These are phyloP conservation scores for Neotoxoptera formosana DNA, from an alignment of 1,140 invertebrate species.

Conservation along the genomic window DNA sequence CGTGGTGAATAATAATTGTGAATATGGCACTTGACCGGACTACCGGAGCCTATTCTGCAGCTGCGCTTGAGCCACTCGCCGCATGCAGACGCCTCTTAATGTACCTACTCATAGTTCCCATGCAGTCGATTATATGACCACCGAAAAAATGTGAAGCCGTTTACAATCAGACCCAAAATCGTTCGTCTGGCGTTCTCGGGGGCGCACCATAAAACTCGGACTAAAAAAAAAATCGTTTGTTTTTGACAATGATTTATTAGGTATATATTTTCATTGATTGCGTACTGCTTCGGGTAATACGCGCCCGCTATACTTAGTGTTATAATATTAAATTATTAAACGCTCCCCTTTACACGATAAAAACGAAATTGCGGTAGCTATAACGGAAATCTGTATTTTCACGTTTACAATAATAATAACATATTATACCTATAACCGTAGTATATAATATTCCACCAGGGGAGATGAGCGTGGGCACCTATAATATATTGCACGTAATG, in stretches of 20 bases:
- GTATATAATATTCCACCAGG: background rate
- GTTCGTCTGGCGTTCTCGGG: background rate
- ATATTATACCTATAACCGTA: background rate
- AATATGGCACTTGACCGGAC: background rate
- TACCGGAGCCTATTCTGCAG: background rate
- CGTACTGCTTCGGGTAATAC: background rate
- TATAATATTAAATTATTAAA: background rate
- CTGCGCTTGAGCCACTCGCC: background rate
- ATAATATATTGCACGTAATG: background rate
- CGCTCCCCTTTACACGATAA: background rate
- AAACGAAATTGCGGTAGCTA: background rate
- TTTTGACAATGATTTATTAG: background rate
- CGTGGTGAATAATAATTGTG: slow-evolving; percentile 2
- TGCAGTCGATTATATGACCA: background rate
- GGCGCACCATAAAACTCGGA: background rate
- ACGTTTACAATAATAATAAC: background rate
- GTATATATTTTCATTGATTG: background rate
- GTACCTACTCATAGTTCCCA: background rate
- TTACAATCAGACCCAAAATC: background rate
- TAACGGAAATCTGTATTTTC: background rate
- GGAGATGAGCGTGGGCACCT: background rate
- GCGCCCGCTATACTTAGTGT: background rate
- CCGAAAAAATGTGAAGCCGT: background rate
- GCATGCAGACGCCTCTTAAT: background rate
- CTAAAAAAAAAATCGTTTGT: background rate